Evolutionary conservation across 2,797 vertebrate species (phyloP), one percentile per base, ranked within the genome.

Genomic region (Psittacula echo): DNA sequence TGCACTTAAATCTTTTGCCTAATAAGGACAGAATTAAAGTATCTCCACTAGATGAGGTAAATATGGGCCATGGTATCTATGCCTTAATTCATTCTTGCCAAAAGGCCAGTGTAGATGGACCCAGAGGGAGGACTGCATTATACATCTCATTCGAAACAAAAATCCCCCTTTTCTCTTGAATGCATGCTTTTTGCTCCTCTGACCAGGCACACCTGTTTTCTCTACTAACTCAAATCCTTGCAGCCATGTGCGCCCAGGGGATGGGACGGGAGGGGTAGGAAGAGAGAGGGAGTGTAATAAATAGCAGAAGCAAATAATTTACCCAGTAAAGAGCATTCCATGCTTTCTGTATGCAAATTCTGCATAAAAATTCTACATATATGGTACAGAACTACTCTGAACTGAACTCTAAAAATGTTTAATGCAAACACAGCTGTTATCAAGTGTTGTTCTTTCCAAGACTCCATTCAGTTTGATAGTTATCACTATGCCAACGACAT

Each of bases 131-230:
- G 12, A n/a, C 96, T 96, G 96, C 45, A 29, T 94, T 95, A 82
- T 94, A 71, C 71, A 95, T 97, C 88, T 96, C 80, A 6, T 44
- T 94, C n/a, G 21, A 89, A 95, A 95, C 67, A 93, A 90, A 90
- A 94, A 86, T 93, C 81, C 86, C 53, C 1, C 94, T 96, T 94
- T 97, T 94, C 89, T 95, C 92, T 68, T 94, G 89, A 96, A 96
- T 87, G 71, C 58, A 78, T 48, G 93, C 71, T 88, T 93, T 95
- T 68, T 91, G 86, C 83, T 90, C 88, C 87, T 96, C 95, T 96
- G 95, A 95, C 94, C 90, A 97, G 78, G 95, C 96, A 97, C 97
- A 98, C 97, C 97, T 98, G 98, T 97, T 98, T 97, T 98, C 96
- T 95, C 97, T 83, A 97, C 98, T 97, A 98, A 97, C 97, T 88